Percentiles rank a stretch among this genome's conserved stretches.
These are phyloP conservation scores for Drosophila seguyi DNA, from an alignment of 1,140 invertebrate species.

Conservation along the genomic window DNA sequence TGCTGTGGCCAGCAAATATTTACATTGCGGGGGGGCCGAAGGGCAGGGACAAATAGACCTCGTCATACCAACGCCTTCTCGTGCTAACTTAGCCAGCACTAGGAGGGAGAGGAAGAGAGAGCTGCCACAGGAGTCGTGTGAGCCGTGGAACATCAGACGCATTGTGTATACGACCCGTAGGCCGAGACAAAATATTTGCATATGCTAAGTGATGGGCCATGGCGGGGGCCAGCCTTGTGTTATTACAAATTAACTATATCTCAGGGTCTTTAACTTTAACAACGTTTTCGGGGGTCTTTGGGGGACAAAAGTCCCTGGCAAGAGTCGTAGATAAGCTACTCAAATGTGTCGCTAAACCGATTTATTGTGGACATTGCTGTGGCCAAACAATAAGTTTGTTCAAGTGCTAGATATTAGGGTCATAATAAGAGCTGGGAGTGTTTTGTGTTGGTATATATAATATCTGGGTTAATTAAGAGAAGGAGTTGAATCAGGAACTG, in stretches of 20 bases:
- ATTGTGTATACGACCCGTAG: conserved; percentile 71
- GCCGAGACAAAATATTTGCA: conserved; percentile 69
- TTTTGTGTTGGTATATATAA: not conserved
- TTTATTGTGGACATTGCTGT: conserved; percentile 22
- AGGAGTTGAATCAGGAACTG: too few species aligned
- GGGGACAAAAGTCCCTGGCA: conserved; percentile 5
- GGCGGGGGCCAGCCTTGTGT: conserved; percentile 12
- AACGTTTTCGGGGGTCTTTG: not conserved
- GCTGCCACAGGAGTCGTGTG: not conserved
- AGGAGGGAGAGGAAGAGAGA: not conserved
- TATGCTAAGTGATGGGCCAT: conserved; percentile 48
- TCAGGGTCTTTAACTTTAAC: conserved; percentile 34
- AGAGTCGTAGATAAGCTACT: conserved; percentile 5
- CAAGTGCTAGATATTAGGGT: conserved; percentile 10
- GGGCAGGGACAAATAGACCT: conserved; percentile 23
- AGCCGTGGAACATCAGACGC: conserved; percentile 34
- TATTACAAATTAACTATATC: conserved; percentile 53
- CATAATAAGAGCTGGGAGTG: conserved; percentile 1
- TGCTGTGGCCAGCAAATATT: conserved; percentile 70
- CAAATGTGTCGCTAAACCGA: conserved; percentile 25
- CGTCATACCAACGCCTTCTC: conserved; percentile 34
- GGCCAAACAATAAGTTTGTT: conserved; percentile 15
- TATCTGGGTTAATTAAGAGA: not conserved
- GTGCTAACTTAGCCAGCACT: conserved; percentile 30
- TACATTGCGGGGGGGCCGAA: conserved; percentile 50